phyloP scores from a whole-genome alignment of 2,888 invertebrate species.

The Chymomyza fuscimana region DNA sequence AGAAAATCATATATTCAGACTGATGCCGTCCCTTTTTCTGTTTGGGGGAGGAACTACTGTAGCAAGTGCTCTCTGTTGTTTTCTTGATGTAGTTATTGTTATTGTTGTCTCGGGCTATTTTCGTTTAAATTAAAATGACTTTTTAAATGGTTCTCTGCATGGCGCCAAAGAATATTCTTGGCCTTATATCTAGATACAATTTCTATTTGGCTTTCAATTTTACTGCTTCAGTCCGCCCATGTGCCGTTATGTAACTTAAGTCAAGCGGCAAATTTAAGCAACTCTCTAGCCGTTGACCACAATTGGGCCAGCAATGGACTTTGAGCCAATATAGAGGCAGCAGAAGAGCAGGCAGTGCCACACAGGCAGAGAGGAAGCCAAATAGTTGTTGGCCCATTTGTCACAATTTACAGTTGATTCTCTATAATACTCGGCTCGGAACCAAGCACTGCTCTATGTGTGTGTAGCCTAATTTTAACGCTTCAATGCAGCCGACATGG shows the following conservation, averaged over 20 bases:
- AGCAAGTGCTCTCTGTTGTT: neutral
- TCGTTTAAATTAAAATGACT: slow-evolving; percentile 12
- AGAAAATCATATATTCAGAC: neutral
- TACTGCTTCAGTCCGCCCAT: neutral
- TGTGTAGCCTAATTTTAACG: slow-evolving; percentile 72
- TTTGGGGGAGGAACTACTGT: neutral
- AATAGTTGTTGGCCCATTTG: slow-evolving; percentile 70
- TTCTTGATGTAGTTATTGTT: neutral
- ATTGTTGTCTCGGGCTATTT: neutral
- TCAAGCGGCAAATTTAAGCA: slow-evolving; percentile 50
- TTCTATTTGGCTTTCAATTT: neutral
- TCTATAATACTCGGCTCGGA: neutral
- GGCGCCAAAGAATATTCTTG: slow-evolving; percentile 7
- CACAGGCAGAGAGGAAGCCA: slow-evolving; percentile 59
- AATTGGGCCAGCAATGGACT: slow-evolving; percentile 60
- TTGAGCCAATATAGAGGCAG: slow-evolving; percentile 32
- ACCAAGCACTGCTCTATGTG: slow-evolving; percentile 19
- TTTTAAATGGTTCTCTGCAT: slow-evolving; percentile 13
- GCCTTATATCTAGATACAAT: neutral
- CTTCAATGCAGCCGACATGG: slow-evolving; percentile 61
- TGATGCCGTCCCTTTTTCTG: neutral
- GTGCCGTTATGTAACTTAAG: slow-evolving; percentile 61
- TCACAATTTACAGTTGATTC: slow-evolving; percentile 46
- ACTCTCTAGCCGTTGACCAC: slow-evolving; percentile 64
- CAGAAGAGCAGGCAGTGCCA: neutral